A percentile compares a stretch with the other conserved stretches of the same genome.
These are phyloP conservation scores for Mirza zaza DNA, from an alignment of 2,113 vertebrate species.

Conservation along the genomic window DNA sequence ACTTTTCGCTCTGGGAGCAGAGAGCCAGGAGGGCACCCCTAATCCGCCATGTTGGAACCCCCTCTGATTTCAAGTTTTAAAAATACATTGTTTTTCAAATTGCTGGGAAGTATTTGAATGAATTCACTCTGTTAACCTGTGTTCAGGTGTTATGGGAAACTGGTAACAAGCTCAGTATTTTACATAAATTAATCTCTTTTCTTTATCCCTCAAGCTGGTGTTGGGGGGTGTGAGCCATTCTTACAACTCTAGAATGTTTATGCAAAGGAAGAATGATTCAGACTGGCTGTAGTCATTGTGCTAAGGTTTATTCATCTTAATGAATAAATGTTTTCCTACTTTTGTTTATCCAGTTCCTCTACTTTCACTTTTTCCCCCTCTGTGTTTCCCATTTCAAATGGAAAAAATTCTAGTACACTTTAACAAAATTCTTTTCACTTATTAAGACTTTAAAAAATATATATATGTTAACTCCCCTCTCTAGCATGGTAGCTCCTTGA, in stretches of 20 bases:
- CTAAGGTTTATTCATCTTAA: neutral
- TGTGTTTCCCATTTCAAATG: constrained; percentile 33
- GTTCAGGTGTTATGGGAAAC: neutral
- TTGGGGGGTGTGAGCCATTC: constrained; percentile 14
- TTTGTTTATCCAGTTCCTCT: constrained; percentile 67
- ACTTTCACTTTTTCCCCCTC: constrained; percentile 30
- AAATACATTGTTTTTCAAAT: constrained; percentile 12
- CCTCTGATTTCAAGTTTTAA: neutral
- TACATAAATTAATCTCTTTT: neutral
- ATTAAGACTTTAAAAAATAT: neutral
- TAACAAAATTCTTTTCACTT: neutral
- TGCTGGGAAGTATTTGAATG: neutral
- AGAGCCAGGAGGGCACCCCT: no score
- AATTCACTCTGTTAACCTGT: neutral
- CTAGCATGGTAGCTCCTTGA: neutral
- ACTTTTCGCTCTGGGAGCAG: neutral
- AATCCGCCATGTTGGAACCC: no score
- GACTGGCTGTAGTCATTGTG: constrained; percentile 32
- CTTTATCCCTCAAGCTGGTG: neutral
- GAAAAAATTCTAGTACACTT: constrained; percentile 33
- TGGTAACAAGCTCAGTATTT: constrained; percentile 21
- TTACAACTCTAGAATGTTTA: constrained; percentile 51
- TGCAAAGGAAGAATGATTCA: constrained; percentile 65
- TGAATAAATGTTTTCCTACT: constrained; percentile 65
- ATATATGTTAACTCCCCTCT: neutral